These are phyloP conservation scores for Herpailurus yagouaroundi DNA, from an alignment of 2,113 vertebrate genomes.

Conservation along the genomic window DNA sequence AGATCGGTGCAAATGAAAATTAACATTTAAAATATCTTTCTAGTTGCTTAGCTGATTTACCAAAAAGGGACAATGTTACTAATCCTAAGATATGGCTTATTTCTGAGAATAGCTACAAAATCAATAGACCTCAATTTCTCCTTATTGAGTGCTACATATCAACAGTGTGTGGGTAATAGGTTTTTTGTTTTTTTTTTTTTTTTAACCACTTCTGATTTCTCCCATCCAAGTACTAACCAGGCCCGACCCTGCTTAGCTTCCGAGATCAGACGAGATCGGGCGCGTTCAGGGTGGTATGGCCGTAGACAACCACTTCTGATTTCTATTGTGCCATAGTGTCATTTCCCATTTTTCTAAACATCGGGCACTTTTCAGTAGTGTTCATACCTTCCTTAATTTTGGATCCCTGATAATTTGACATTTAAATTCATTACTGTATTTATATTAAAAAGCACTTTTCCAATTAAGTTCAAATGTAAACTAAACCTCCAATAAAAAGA, in stretches of 20 bases:
- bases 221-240: too few species aligned
- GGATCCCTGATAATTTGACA: conserved; percentile 27
- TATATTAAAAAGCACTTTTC: conserved; percentile 55
- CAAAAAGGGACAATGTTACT: neutral
- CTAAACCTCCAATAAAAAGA: conserved; percentile 3
- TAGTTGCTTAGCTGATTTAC: neutral
- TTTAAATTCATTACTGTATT: conserved; percentile 48
- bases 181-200: neutral
- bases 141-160: neutral
- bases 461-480: conserved; percentile 62
- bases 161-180: neutral
- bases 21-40: neutral
- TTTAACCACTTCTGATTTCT: conserved; percentile 22
- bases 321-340: neutral
- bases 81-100: neutral
- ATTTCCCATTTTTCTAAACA: conserved; percentile 37
- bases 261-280: too few species aligned
- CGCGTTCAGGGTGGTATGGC: too few species aligned
- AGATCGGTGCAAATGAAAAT: neutral
- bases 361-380: neutral
- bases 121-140: neutral
- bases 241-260: too few species aligned
- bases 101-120: conserved; percentile 27
- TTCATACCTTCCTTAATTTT: conserved; percentile 41
- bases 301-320: conserved; percentile 15